Evolutionary conservation across 2,888 invertebrate genomes (phyloP), one percentile per base, ranked within the genome.

Genomic region (Drosophila affinis): DNA sequence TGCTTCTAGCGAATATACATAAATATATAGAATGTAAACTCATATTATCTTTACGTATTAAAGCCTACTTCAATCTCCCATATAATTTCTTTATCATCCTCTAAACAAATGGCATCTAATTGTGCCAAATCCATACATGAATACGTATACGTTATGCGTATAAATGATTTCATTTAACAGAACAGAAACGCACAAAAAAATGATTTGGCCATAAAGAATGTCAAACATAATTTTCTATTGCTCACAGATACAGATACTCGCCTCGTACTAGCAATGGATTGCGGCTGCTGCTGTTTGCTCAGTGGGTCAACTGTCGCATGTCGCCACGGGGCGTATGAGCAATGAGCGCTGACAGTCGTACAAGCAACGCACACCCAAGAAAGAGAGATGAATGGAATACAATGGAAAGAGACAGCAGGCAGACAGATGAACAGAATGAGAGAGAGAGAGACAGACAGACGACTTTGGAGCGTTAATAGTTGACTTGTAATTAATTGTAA

Each of bases 401-500:
- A 29, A 52, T 18, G 17, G 45, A 34, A 10, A 56, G 21, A 58
- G 34, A 53, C 32, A 48, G 47, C 34, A 47, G 27, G 54, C 56
- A 62, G 64, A 62, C 69, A 48, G 47, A 27, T 29, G 29, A 9
- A 29, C 29, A 9, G 34, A 21, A 21, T 3, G 21, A 14, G 46
- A 3, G 32, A 29, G 29, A 34, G 32, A 10, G 32, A 29, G 29
- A 34, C 27, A 49, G 44, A 21, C 51, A 47, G 48, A 71, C 65
- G 65, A 51, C 72, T 75, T 62, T 57, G 73, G n/a, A 55, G 72
- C 68, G 64, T 60, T 78, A 77, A 85, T 80, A 71, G 78, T 64
- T 70, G 34, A 21, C 47, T n/a, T 55, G 76, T 84, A 87, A 85
- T 85, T 87, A 85, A 85, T 85, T 80, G 85, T 75, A 77, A 81